Evolutionary conservation across 2,888 invertebrate species (phyloP).

Genomic region (Ptilodon capucinus): DNA sequence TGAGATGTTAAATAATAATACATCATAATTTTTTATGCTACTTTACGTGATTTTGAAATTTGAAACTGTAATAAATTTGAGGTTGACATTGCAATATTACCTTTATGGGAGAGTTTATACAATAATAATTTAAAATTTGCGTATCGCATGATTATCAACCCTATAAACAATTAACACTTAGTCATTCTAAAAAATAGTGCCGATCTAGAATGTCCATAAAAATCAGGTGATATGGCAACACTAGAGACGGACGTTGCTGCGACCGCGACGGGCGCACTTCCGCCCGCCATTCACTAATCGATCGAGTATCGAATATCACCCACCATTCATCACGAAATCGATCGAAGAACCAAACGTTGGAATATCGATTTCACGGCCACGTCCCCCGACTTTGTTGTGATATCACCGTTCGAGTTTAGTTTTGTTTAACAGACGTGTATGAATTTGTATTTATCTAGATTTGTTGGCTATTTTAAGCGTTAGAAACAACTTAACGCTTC

Average conservation of each 20-base stretch:
- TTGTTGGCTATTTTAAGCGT: conserved; percentile 10
- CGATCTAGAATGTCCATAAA: background rate
- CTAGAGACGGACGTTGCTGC: conserved; percentile 9
- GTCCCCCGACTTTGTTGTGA: conserved; percentile 47
- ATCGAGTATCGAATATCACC: conserved; percentile 66
- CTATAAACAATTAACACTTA: too few relatives aligned
- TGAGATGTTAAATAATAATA: too few relatives aligned
- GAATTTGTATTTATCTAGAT: conserved; percentile 14
- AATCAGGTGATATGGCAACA: background rate
- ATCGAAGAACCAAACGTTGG: conserved; percentile 66
- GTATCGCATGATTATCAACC: too few relatives aligned
- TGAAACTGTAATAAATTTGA: too few relatives aligned
- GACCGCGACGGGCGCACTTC: conserved; percentile 51
- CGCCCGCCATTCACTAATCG: conserved; percentile 73
- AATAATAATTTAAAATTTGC: too few relatives aligned
- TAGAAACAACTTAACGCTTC: conserved; percentile 44
- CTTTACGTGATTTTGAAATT: too few relatives aligned
- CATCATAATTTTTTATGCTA: too few relatives aligned
- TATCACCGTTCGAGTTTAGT: conserved; percentile 38
- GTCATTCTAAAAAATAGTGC: too few relatives aligned
- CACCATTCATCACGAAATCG: conserved; percentile 73
- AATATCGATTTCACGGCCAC: conserved; percentile 72
- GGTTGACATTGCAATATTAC: too few relatives aligned
- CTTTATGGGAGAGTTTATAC: too few relatives aligned
- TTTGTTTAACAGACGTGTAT: conserved; percentile 33